phyloP scores from a whole-genome alignment of 2,888 invertebrate species.

The Mythimna loreyi region DNA sequence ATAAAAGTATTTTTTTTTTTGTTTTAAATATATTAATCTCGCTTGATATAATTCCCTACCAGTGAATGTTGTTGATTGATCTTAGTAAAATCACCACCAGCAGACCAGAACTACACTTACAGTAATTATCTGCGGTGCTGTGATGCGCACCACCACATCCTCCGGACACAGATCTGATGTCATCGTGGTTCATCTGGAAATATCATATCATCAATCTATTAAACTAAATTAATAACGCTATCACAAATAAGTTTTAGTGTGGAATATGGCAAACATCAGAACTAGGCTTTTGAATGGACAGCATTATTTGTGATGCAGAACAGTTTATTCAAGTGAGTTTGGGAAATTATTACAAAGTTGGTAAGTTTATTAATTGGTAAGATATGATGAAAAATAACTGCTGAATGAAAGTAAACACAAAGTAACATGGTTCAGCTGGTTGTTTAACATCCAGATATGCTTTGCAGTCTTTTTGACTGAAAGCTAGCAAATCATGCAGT shows the following conservation, averaged over 20 bases:
- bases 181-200: conserved; percentile 72
- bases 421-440: not conserved
- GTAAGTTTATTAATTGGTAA: no score
- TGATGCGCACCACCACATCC: conserved; percentile 76
- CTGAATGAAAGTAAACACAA: not conserved
- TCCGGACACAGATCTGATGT: conserved; percentile 76
- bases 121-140: conserved; percentile 73
- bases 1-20: not conserved
- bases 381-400: not conserved
- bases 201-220: not conserved
- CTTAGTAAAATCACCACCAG: not conserved
- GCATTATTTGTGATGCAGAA: not conserved
- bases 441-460: not conserved
- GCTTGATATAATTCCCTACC: not conserved
- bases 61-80: not conserved
- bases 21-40: not conserved
- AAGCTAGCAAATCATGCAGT: not conserved
- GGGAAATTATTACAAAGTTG: not conserved
- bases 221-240: not conserved
- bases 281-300: not conserved
- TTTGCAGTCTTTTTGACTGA: conserved; percentile 1
- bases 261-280: not conserved
- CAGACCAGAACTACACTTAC: conserved; percentile 54
- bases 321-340: not conserved
- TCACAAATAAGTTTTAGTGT: not conserved